These are phyloP conservation scores for Balearica regulorum DNA, from an alignment of 2,797 vertebrate genomes.

Conservation along the genomic window DNA sequence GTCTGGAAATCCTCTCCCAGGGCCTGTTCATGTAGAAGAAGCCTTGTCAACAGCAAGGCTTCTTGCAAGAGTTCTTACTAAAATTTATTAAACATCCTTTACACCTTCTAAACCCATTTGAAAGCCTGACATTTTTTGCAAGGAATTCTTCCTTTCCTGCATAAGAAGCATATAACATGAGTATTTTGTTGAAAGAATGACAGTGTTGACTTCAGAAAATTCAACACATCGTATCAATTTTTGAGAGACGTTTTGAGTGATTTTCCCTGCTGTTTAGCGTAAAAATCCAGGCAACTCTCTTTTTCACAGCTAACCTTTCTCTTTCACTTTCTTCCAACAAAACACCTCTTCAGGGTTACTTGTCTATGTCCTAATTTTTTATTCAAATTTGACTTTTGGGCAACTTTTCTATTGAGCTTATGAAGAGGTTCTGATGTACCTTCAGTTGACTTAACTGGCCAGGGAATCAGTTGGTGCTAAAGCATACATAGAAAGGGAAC, in stretches of 20 bases:
- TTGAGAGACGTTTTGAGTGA: not conserved
- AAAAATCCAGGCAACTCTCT: not conserved
- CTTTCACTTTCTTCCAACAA: not conserved
- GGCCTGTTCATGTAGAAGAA: not conserved
- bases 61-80: not conserved
- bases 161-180: accelerated
- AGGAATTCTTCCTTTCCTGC: not conserved
- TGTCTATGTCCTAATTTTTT: not conserved
- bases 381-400: not conserved
- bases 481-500: not conserved
- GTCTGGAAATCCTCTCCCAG: not conserved
- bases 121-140: not conserved
- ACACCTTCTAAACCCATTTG: not conserved
- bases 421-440: not conserved
- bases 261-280: not conserved
- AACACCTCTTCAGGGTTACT: not conserved
- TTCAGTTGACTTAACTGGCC: not conserved
- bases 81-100: not conserved
- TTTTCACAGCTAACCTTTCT: not conserved
- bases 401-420: not conserved
- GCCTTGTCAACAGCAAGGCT: not conserved
- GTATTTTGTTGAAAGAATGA: not conserved
- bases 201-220: not conserved
- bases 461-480: not conserved
- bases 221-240: not conserved